Evolutionary conservation across 2,113 vertebrate species (phyloP).

Genomic region (Plectropomus leopardus): DNA sequence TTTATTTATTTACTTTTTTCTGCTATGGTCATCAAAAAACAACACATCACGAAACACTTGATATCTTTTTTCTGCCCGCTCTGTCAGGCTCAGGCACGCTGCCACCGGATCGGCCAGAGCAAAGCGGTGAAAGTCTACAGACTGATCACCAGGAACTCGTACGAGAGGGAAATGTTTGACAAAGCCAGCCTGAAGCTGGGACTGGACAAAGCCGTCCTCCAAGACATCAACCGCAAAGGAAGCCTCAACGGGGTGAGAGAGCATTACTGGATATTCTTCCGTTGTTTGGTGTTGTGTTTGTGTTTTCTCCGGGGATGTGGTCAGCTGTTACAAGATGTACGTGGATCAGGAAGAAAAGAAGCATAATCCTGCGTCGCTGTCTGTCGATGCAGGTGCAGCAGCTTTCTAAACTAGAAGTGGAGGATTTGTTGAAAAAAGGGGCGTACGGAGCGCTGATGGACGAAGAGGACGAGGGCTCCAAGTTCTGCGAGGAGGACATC

Average conservation of each 20-base stretch:
- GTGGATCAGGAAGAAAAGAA: background rate
- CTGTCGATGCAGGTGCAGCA: slow-evolving; percentile 89
- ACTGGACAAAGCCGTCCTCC: slow-evolving; percentile 96
- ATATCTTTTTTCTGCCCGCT: too few relatives aligned
- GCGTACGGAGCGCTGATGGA: slow-evolving; percentile 98
- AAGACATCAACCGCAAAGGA: slow-evolving; percentile 98
- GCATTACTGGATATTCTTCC: background rate
- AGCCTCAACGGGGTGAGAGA: slow-evolving; percentile 96
- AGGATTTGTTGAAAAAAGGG: slow-evolving; percentile 95
- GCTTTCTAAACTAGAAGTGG: slow-evolving; percentile 95
- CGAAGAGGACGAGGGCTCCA: slow-evolving; percentile 97
- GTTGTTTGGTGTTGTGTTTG: too few relatives aligned
- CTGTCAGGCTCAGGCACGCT: slow-evolving; percentile 94
- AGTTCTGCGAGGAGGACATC: slow-evolving; percentile 99
- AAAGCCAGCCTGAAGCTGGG: slow-evolving; percentile 98
- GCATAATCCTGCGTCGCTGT: background rate
- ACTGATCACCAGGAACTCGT: slow-evolving; percentile 98
- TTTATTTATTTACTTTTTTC: too few relatives aligned
- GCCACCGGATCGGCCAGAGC: slow-evolving; percentile 97
- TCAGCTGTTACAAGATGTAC: background rate
- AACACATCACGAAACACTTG: too few relatives aligned
- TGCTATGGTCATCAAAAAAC: too few relatives aligned
- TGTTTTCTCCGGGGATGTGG: background rate
- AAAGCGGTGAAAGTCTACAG: slow-evolving; percentile 98
- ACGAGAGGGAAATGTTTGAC: slow-evolving; percentile 98